These are phyloP conservation scores for Mesocricetus auratus DNA, from an alignment of 2,113 vertebrate species.

Conservation along the genomic window DNA sequence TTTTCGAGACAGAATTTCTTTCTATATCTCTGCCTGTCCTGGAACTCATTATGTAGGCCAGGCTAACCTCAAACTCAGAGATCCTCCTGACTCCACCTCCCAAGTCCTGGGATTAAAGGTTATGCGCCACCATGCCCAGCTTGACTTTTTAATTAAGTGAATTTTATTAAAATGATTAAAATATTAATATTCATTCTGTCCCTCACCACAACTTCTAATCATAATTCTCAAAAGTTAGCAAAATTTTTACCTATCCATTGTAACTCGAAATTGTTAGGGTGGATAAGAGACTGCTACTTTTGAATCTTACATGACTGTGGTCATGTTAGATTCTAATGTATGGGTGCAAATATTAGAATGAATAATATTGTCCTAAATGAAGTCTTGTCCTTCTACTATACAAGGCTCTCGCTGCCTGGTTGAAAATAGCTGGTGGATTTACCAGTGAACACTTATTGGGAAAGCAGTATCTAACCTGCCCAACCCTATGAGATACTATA, in stretches of 20 bases:
- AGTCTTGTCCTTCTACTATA: background rate
- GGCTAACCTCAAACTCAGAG: background rate
- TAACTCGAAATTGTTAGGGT: background rate
- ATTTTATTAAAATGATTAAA: background rate
- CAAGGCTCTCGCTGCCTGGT: background rate
- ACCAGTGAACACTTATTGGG: background rate
- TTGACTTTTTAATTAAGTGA: background rate
- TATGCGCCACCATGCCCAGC: too few species aligned
- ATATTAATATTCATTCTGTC: background rate
- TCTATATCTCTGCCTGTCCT: background rate
- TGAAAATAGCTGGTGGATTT: background rate
- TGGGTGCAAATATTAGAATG: background rate
- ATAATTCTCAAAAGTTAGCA: background rate
- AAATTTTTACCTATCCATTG: background rate
- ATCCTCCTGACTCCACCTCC: background rate
- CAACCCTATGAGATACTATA: background rate
- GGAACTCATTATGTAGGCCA: background rate
- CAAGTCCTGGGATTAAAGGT: background rate
- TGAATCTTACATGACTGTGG: background rate
- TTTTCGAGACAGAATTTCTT: background rate
- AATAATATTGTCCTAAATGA: background rate
- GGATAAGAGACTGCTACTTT: background rate
- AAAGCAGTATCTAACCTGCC: background rate
- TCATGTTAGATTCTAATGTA: constrained; percentile 5
- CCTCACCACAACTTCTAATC: background rate